Evolutionary conservation across 2,797 vertebrate species (phyloP), one percentile per base, ranked within the genome.

Genomic region (Clamator glandarius): DNA sequence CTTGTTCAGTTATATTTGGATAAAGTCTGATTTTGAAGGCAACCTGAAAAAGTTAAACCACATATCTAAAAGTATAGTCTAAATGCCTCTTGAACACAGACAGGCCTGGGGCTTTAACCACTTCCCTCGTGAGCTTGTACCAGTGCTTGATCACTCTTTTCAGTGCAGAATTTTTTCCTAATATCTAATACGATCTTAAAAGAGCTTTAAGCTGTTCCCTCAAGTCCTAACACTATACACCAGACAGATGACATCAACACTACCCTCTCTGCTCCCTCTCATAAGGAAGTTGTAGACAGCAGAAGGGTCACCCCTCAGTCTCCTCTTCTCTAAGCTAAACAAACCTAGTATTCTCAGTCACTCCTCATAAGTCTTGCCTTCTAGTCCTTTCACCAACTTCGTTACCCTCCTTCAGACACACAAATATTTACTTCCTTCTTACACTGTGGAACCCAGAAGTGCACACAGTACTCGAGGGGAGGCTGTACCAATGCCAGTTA

Each of bases 381-480:
- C 54, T 31, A 69, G 61, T 26, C 36, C 21, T 52, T 81, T 20
- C 29, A 64, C 15, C 28, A 66, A 5, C 42, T 87, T 68, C 8
- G 3, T 4, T 29, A 26, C 4, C 5, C 14, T 74, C 54, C 50
- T 64, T 68, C 28, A 90, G 41, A 39, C 12, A 41, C 4, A 13
- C 1, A 63, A 81, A 0, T n/a, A 58, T 39, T 39, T 39, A 39
- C 39, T 39, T 39, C 39, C 39, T 39, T 39, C 39, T 39, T 39
- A 39, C 39, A 48, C 0, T 44, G 16, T 29, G 57, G 5, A 62
- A 31, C 10, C 25, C 33, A 74, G 29, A 84, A 87, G 15, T 8
- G 5, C 15, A 17, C 8, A 59, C 4, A 42, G 51, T 42, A 51
- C 31, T 68, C 0, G 0, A 61, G 41, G 12, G 7, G 10, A 80